Evolutionary conservation across 2,113 vertebrate species (phyloP).

Genomic region (Pterocles orientalis): DNA sequence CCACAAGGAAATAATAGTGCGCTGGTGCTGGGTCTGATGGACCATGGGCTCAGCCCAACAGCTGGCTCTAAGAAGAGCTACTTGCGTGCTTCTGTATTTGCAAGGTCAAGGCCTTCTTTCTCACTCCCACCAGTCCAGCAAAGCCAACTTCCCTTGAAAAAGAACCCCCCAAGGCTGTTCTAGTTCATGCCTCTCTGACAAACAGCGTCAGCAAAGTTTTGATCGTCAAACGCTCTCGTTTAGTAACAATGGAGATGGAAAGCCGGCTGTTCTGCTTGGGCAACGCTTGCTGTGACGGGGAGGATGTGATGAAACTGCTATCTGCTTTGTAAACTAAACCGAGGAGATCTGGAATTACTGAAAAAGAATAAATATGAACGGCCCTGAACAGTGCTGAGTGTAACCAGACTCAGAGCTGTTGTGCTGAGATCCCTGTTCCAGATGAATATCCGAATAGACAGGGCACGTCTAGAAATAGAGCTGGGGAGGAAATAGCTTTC

Average conservation of each 20-base stretch:
- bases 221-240: background rate
- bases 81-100: background rate
- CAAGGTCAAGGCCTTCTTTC: background rate
- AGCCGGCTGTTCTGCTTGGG: background rate
- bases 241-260: background rate
- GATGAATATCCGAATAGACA: background rate
- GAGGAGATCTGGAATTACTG: background rate
- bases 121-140: background rate
- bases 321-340: background rate
- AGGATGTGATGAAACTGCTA: conserved; percentile 6
- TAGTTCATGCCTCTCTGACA: background rate
- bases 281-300: background rate
- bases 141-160: background rate
- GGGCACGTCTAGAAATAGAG: background rate
- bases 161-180: background rate
- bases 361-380: background rate
- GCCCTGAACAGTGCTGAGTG: background rate
- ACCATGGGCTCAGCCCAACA: background rate
- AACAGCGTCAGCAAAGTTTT: background rate
- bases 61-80: background rate
- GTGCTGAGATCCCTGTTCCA: background rate
- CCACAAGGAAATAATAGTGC: background rate
- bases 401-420: background rate
- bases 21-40: background rate
- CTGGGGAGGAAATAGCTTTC: conserved; percentile 4